Evolutionary conservation across 2,113 vertebrate species (phyloP).

Genomic region (Kobus ellipsiprymnus): DNA sequence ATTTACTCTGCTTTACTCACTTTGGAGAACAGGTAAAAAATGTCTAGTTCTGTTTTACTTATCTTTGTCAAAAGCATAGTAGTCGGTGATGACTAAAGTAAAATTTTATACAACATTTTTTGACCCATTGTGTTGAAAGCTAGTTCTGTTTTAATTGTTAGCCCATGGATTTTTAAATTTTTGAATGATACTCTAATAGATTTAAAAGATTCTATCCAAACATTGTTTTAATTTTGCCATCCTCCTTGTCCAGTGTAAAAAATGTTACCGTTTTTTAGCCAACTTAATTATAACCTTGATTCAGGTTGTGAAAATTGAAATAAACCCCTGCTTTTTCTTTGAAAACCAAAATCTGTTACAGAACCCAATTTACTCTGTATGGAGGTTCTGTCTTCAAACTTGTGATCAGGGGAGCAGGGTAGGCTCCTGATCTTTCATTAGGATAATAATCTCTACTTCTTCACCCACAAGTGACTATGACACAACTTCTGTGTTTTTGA

Average conservation of each 20-base stretch:
- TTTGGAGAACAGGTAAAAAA: slow-evolving; percentile 86
- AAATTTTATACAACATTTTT: background rate
- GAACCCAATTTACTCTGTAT: background rate
- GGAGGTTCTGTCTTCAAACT: background rate
- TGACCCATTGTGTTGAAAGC: background rate
- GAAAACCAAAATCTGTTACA: background rate
- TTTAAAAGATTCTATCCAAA: background rate
- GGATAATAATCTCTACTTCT: background rate
- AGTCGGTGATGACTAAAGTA: background rate
- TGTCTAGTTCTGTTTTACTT: background rate
- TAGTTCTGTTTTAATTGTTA: background rate
- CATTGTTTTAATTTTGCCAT: background rate
- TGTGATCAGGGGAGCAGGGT: background rate
- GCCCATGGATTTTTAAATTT: background rate
- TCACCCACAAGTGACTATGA: background rate
- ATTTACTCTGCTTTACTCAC: slow-evolving; percentile 85
- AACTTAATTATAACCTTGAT: background rate
- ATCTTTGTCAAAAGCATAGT: background rate
- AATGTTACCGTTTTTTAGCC: background rate
- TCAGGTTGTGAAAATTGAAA: background rate
- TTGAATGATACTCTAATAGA: background rate
- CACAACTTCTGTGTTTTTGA: background rate
- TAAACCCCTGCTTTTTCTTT: background rate
- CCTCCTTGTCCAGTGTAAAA: background rate
- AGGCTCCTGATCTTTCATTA: background rate